Base-by-base conservation (phyloP, 2,888 invertebrate species). In the Pyralis farinalis region DNA sequence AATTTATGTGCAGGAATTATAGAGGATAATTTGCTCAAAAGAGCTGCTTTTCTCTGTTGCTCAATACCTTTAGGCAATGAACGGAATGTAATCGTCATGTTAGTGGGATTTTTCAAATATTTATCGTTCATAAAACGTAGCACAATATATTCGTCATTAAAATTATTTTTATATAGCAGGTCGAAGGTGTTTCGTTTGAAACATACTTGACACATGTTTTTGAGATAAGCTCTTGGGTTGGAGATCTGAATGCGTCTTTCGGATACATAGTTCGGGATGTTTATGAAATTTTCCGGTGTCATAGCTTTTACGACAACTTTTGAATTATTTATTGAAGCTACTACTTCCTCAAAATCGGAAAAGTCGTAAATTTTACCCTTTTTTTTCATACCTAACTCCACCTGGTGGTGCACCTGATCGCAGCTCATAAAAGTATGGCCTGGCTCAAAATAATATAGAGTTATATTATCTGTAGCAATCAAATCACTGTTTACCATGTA, bases 361-460 rank as follows among this genome's bases (percentile, higher is more conserved):
- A 52, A 51, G 34, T 55, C 49, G 33, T 55, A 51, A 7, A 48
- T 25, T 44, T 46, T 51, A 4, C 42, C 38, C 43, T 48, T 55
- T 31, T 44, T 46, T 34, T 53, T 58, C 44, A 53, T 51, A 6
- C 51, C 34, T 8, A 45, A 22, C 30, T 53, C 51, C 1, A 53
- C 52, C 28, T 53, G 51, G 27, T 51, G 51, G 35, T 58, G 57
- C 7, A 55, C 45, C 32, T 47, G 47, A 33, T 58, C 57, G 39
- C 44, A 31, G 12, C 46, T 42, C 53, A 56, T 54, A 35, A 57
- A 55, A n/a, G 57, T 57, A 35, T 57, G 54, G 3, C 58, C 56
- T 3, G 53, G 52, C 42, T 53, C 51, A 32, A 58, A 53, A 25
- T 47, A 47, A 32, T 43, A 30, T 5, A 58, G 36, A n/a, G 10